Percentiles rank a stretch among this genome's conserved stretches.
Conservation (phyloP, 1,140 invertebrate species). For the Monomorium pharaonis region DNA sequence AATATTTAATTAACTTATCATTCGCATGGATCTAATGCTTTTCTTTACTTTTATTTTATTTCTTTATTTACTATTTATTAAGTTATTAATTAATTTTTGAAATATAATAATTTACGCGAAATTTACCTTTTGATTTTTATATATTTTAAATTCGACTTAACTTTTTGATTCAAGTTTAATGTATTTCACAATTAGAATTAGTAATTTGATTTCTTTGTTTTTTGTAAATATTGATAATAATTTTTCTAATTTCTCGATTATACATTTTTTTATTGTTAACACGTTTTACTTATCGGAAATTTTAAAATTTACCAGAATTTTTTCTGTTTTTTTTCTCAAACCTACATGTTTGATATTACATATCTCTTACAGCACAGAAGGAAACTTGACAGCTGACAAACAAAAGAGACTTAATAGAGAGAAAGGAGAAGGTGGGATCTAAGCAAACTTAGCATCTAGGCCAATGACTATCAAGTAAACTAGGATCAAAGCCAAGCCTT, state of each 20-base stretch:
- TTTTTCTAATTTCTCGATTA: background rate
- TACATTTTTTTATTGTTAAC: background rate
- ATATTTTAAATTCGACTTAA: background rate
- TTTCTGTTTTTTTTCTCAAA: background rate
- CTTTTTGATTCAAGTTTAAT: background rate
- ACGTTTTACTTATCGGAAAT: background rate
- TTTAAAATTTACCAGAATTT: background rate
- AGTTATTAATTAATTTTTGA: background rate
- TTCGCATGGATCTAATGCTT: background rate
- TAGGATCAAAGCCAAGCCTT: constrained; percentile 53
- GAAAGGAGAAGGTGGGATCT: background rate
- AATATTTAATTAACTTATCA: background rate
- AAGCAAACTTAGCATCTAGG: constrained; percentile 25
- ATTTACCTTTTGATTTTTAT: too few species aligned
- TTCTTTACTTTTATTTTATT: background rate
- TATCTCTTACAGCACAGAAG: background rate
- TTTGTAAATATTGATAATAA: too few species aligned
- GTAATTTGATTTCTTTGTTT: too few species aligned
- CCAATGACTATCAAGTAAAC: constrained; percentile 40
- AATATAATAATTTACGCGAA: too few species aligned
- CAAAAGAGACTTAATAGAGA: constrained; percentile 2
- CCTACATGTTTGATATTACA: background rate
- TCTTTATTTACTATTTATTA: background rate
- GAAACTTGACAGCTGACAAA: background rate
- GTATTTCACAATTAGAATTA: background rate